These are phyloP conservation scores for Lasioglossum marginatum DNA, from an alignment of 2,888 invertebrate genomes.

Conservation along the genomic window DNA sequence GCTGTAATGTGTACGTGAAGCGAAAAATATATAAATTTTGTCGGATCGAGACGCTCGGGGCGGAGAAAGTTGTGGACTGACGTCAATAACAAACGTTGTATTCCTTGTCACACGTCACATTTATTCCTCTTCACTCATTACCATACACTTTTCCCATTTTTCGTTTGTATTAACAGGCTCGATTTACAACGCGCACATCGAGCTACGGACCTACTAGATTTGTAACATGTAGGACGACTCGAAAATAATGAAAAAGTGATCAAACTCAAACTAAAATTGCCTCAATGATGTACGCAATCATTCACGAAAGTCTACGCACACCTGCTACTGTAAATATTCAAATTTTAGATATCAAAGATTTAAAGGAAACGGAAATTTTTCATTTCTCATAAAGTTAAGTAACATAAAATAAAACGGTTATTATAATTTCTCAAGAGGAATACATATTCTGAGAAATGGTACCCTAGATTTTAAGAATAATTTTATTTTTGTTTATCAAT, in stretches of 20 bases:
- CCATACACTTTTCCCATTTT: neutral
- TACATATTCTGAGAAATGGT: neutral
- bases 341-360: neutral
- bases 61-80: slow-evolving; percentile 6
- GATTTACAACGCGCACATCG: neutral
- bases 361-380: neutral
- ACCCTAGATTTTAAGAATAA: neutral
- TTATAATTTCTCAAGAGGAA: neutral
- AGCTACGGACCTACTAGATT: neutral
- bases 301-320: neutral
- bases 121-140: neutral
- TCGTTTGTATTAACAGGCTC: neutral
- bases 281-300: neutral
- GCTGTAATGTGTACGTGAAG: neutral
- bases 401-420: neutral
- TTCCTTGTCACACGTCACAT: neutral
- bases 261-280: neutral
- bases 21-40: slow-evolving; percentile 2
- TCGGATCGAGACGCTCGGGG: neutral
- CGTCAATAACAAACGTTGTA: slow-evolving; percentile 5
- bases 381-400: neutral
- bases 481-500: neutral
- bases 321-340: neutral
- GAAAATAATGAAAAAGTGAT: neutral
- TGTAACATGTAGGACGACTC: neutral